These are phyloP conservation scores for Bombus ignitus DNA, from an alignment of 1,140 invertebrate genomes.

Conservation along the genomic window DNA sequence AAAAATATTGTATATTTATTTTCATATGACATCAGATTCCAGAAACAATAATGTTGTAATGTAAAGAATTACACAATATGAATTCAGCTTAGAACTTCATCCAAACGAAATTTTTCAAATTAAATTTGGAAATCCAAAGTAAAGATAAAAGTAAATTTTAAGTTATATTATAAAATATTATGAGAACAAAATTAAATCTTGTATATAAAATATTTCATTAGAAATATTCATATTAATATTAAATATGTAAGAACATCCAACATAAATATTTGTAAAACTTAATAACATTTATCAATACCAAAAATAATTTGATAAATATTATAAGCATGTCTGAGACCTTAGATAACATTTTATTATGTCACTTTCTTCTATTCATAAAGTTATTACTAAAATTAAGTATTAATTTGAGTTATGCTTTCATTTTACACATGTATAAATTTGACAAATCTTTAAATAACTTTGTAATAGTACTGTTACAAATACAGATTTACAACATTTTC, in stretches of 20 bases:
- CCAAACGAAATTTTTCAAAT: neutral
- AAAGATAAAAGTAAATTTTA: neutral
- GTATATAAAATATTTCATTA: neutral
- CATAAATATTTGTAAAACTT: neutral
- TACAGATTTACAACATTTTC: neutral
- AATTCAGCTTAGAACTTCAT: neutral
- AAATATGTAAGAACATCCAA: too few relatives aligned
- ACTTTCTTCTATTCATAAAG: neutral
- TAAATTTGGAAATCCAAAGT: neutral
- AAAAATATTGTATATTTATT: constrained; percentile 12
- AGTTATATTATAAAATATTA: neutral
- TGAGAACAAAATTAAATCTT: neutral
- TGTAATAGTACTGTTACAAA: neutral
- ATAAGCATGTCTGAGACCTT: neutral
- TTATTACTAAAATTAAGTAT: neutral
- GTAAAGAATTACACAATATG: constrained; percentile 19
- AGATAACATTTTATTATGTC: neutral
- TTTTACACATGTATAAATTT: neutral
- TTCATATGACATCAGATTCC: constrained; percentile 12
- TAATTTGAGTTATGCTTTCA: neutral
- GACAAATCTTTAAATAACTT: neutral
- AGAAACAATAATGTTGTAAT: neutral
- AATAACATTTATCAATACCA: neutral
- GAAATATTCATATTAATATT: neutral
- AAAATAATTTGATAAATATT: neutral